A percentile compares a stretch with the other conserved stretches of the same genome.
phyloP scores from a whole-genome alignment of 2,113 vertebrate species.

The Oceanites oceanicus region DNA sequence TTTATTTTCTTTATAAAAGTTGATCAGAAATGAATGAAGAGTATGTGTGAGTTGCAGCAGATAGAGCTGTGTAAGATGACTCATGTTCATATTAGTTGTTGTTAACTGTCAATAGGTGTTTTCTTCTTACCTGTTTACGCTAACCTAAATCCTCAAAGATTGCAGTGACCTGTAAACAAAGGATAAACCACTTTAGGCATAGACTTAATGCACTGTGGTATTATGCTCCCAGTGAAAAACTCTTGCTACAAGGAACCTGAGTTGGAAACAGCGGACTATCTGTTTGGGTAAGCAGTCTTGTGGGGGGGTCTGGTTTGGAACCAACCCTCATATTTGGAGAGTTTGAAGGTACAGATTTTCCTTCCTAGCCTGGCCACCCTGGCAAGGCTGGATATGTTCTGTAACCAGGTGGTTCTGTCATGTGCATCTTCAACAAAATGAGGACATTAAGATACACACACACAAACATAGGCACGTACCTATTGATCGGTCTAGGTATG shows the following conservation, averaged over 20 bases:
- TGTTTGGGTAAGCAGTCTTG: background rate
- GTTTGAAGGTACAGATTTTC: background rate
- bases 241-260: background rate
- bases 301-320: background rate
- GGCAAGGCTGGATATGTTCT: background rate
- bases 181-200: slow-evolving; percentile 17
- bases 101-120: background rate
- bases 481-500: accelerated
- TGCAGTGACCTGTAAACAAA: slow-evolving; percentile 33
- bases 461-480: background rate
- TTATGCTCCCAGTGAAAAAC: background rate
- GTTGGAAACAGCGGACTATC: background rate
- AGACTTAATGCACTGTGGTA: background rate
- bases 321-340: background rate
- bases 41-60: background rate
- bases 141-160: slow-evolving; percentile 28
- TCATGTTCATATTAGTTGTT: background rate
- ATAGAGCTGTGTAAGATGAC: background rate
- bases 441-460: background rate
- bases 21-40: background rate
- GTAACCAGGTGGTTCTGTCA: background rate
- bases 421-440: background rate
- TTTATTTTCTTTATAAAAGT: background rate
- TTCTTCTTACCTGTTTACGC: slow-evolving; percentile 3
- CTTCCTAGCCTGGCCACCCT: background rate